phyloP scores from a whole-genome alignment of 1,140 invertebrate genomes.

The Ips nitidus region DNA sequence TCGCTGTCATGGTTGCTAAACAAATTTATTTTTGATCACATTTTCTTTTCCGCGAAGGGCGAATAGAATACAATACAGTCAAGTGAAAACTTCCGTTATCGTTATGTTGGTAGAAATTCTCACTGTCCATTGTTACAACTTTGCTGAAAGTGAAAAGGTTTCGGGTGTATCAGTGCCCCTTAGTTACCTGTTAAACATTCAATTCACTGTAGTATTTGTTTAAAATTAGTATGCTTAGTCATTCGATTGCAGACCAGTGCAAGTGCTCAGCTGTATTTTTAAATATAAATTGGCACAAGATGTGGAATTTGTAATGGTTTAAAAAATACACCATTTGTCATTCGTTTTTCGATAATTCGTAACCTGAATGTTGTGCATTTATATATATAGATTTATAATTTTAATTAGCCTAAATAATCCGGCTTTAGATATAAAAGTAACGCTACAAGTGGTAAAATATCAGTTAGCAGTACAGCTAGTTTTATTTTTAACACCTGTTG shows the following conservation, averaged over 20 bases:
- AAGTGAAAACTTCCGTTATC: neutral
- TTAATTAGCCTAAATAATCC: neutral
- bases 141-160: neutral
- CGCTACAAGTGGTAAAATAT: neutral
- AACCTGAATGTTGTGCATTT: neutral
- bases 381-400: neutral
- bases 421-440: neutral
- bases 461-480: neutral
- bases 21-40: neutral
- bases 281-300: constrained; percentile 8
- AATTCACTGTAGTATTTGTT: neutral
- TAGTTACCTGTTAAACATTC: neutral
- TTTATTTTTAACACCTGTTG: neutral
- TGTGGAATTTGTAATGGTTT: neutral
- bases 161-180: neutral
- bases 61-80: neutral
- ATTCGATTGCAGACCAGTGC: neutral
- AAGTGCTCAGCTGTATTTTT: neutral
- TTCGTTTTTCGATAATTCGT: neutral
- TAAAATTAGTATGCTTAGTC: neutral
- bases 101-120: neutral
- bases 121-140: neutral
- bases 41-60: neutral
- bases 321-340: neutral
- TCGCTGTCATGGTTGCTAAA: neutral